Evolutionary conservation across 2,797 vertebrate species (phyloP).

Genomic region (Scolopax rusticola): DNA sequence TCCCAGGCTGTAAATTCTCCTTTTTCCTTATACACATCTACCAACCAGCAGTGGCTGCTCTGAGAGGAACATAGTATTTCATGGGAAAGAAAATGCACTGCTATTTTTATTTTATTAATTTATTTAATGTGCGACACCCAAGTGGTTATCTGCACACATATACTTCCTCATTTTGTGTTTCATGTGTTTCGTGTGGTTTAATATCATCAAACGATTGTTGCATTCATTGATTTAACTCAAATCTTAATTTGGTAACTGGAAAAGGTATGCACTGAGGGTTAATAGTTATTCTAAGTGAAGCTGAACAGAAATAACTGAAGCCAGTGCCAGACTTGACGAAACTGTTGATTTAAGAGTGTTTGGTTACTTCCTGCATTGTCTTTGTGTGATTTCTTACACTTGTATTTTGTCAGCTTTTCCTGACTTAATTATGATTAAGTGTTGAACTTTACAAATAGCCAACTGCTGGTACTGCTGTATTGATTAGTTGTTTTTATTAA

Average conservation of each 20-base stretch:
- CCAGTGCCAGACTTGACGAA: background rate
- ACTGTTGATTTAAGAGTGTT: background rate
- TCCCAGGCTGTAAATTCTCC: slow-evolving; percentile 48
- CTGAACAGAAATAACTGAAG: slow-evolving; percentile 65
- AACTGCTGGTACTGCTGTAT: slow-evolving; percentile 29
- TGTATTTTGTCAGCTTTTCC: slow-evolving; percentile 16
- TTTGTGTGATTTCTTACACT: slow-evolving; percentile 59
- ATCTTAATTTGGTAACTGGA: slow-evolving; percentile 72
- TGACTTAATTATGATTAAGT: slow-evolving; percentile 60
- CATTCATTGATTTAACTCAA: slow-evolving; percentile 50
- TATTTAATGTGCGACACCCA: slow-evolving; percentile 21
- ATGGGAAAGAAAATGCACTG: slow-evolving; percentile 12
- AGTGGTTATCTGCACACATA: slow-evolving; percentile 36
- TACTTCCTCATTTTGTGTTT: slow-evolving; percentile 54
- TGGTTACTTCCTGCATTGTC: slow-evolving; percentile 44
- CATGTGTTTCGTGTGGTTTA: slow-evolving; percentile 65
- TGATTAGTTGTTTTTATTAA: slow-evolving; percentile 62
- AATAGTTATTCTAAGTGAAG: slow-evolving; percentile 67
- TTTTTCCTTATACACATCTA: slow-evolving; percentile 48
- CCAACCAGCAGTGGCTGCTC: slow-evolving; percentile 5
- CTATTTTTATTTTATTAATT: slow-evolving; percentile 51
- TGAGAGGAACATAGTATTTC: slow-evolving; percentile 35
- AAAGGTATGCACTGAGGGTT: slow-evolving; percentile 55
- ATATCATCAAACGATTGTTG: slow-evolving; percentile 66
- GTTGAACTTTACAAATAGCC: slow-evolving; percentile 60